A percentile compares a stretch with the other conserved stretches of the same genome.
Conservation (phyloP, 2,797 vertebrate genomes). For the Vireo griseus region DNA sequence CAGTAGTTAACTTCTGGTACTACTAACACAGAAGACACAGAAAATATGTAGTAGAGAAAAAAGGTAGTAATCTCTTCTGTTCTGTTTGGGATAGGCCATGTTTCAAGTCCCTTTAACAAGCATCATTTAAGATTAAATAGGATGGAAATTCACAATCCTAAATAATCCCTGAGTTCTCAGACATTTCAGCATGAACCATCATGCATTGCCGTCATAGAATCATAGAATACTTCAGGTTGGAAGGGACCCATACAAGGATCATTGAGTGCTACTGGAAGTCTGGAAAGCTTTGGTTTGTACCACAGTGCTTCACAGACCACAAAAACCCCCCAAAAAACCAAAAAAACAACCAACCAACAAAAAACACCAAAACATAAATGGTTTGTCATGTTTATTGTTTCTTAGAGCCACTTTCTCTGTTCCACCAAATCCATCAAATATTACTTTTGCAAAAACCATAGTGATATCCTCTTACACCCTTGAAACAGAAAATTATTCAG, state of each 20-base stretch:
- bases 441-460: not conserved
- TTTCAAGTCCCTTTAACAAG: not conserved
- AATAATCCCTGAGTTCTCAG: not conserved
- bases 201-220: not conserved
- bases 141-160: not conserved
- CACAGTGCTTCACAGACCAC: not conserved
- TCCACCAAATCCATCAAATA: not conserved
- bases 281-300: not conserved
- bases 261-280: not conserved
- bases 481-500: not conserved
- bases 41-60: not conserved
- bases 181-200: not conserved
- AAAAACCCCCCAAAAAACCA: not conserved
- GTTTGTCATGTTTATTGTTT: not conserved
- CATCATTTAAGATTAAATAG: not conserved
- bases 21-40: not conserved
- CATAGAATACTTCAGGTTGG: not conserved
- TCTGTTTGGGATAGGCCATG: not conserved
- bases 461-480: not conserved
- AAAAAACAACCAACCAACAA: too few species aligned
- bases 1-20: not conserved
- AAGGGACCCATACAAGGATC: not conserved
- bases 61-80: not conserved
- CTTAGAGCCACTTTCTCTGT: not conserved
- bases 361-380: not conserved